phyloP scores from a whole-genome alignment of 2,113 vertebrate species.

The Gopherus evgoodei region DNA sequence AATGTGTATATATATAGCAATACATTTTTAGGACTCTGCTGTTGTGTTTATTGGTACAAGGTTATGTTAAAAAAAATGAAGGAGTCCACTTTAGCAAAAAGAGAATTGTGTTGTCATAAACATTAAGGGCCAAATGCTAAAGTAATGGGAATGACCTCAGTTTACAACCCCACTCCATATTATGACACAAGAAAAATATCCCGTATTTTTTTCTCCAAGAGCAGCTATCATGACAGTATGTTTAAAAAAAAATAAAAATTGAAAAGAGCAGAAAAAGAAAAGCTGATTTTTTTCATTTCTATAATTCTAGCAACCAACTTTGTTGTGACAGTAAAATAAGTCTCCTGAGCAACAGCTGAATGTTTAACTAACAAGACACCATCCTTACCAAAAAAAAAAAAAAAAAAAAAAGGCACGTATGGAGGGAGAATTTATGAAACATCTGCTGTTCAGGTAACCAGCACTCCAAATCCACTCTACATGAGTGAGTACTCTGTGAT shows the following conservation, averaged over 20 bases:
- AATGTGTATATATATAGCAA: neutral
- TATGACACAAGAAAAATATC: neutral
- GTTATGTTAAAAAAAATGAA: neutral
- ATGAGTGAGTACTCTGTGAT: neutral
- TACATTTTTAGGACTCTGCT: neutral
- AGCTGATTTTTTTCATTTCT: neutral
- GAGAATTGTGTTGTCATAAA: neutral
- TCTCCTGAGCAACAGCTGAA: conserved; percentile 1
- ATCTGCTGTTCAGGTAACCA: neutral
- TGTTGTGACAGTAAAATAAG: conserved; percentile 27
- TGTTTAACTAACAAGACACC: neutral
- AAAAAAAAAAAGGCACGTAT: neutral
- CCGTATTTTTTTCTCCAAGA: neutral
- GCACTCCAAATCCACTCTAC: neutral
- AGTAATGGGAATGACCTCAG: neutral
- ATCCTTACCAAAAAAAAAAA: neutral
- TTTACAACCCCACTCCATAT: neutral
- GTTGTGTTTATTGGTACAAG: neutral
- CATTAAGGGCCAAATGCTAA: neutral
- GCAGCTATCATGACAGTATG: neutral
- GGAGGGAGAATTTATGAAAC: conserved; percentile 8
- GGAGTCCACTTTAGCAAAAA: neutral
- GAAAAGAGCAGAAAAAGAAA: neutral
- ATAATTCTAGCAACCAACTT: neutral
- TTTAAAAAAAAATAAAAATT: conserved; percentile 25